Conservation (phyloP, 2,888 invertebrate species). For the Eupithecia vulgata region DNA sequence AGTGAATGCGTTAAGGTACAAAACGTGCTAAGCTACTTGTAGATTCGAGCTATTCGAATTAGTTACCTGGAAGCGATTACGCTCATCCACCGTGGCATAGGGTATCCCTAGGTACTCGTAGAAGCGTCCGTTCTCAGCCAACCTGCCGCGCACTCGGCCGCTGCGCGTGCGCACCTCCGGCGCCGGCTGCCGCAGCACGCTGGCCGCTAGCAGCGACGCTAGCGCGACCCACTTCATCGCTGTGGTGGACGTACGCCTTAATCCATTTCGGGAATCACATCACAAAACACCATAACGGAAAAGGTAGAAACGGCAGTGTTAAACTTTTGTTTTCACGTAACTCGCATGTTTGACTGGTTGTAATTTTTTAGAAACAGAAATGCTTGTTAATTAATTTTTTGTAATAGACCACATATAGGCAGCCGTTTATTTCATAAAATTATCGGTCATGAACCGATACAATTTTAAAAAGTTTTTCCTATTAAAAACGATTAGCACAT, state of each 20-base stretch:
- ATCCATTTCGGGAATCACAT: constrained; percentile 15
- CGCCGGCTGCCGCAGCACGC: constrained; percentile 68
- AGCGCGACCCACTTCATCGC: constrained; percentile 72
- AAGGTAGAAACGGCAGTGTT: neutral
- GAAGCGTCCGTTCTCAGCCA: constrained; percentile 66
- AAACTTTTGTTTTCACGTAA: neutral
- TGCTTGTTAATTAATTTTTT: neutral
- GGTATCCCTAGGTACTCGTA: constrained; percentile 75
- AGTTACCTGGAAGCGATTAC: constrained; percentile 56
- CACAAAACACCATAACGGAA: neutral
- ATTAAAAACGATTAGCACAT: no score
- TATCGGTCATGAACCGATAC: neutral
- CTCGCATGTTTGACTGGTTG: neutral
- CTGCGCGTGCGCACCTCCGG: constrained; percentile 62
- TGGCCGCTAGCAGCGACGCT: constrained; percentile 64
- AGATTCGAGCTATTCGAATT: neutral
- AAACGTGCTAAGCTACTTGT: no score
- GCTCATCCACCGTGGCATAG: constrained; percentile 67
- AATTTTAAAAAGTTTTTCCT: neutral
- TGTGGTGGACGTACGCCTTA: neutral
- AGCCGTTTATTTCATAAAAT: neutral
- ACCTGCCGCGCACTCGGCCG: constrained; percentile 67
- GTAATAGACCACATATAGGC: neutral
- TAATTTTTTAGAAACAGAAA: neutral
- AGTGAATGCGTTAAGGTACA: no score